phyloP scores from a whole-genome alignment of 2,888 invertebrate species.

The Pilophorus perplexus region DNA sequence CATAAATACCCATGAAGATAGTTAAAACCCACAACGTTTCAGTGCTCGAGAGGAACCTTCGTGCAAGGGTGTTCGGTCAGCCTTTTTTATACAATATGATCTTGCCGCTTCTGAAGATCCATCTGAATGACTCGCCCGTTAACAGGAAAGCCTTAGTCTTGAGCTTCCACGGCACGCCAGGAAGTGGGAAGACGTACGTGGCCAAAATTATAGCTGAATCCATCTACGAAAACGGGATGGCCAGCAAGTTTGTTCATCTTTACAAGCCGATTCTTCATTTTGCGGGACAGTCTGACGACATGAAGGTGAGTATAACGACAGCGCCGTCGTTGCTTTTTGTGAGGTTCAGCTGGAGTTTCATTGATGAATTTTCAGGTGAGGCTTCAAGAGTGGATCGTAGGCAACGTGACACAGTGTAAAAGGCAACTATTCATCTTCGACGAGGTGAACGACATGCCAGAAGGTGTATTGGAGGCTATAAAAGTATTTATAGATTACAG shows the following conservation, averaged over 20 bases:
- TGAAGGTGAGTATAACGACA: conserved; percentile 21
- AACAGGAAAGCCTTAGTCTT: conserved; percentile 77
- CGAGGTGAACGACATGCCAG: conserved; percentile 92
- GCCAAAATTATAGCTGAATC: conserved; percentile 70
- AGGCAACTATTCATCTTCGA: conserved; percentile 91
- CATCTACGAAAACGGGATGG: conserved; percentile 65
- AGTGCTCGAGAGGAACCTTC: conserved; percentile 59
- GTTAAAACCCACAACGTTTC: too few relatives aligned
- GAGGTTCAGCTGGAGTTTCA: too few relatives aligned
- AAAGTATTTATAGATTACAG: conserved; percentile 88
- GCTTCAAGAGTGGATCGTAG: conserved; percentile 60
- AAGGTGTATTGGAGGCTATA: conserved; percentile 75
- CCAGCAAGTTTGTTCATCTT: conserved; percentile 77
- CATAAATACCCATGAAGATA: too few relatives aligned
- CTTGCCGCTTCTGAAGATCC: conserved; percentile 65
- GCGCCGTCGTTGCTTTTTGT: too few relatives aligned
- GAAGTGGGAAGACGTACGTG: conserved; percentile 89
- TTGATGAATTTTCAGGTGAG: conserved; percentile 56
- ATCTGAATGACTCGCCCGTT: conserved; percentile 53
- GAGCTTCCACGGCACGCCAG: conserved; percentile 93
- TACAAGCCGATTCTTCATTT: conserved; percentile 82
- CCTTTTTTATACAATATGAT: conserved; percentile 73
- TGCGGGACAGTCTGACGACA: conserved; percentile 54
- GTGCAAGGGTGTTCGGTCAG: conserved; percentile 67
- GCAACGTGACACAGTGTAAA: conserved; percentile 67